Conservation (phyloP, 2,113 vertebrate species). For the Fulmarus glacialis region DNA sequence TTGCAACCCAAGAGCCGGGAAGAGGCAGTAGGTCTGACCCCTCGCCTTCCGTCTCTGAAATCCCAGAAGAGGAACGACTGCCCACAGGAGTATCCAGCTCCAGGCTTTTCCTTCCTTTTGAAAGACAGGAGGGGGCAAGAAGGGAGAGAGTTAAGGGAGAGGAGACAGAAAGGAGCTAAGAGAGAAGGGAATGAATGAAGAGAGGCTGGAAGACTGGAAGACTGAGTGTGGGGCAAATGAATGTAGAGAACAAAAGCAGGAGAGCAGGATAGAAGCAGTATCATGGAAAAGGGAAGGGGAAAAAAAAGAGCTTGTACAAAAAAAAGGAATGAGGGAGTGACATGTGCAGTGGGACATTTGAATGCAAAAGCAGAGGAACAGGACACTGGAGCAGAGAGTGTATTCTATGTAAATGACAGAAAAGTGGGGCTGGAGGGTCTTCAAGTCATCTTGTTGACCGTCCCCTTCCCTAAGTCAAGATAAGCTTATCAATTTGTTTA, state of each 20-base stretch:
- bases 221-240: neutral
- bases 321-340: neutral
- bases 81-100: neutral
- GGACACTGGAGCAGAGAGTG: neutral
- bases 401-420: neutral
- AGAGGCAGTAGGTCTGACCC: neutral
- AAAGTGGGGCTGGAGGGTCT: neutral
- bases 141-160: neutral
- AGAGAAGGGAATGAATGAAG: neutral
- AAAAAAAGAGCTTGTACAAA: accelerated
- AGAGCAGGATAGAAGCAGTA: neutral
- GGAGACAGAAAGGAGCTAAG: neutral
- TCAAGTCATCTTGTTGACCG: neutral
- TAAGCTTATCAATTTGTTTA: neutral
- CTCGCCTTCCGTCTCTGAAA: neutral
- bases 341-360: neutral
- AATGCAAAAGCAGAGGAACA: neutral
- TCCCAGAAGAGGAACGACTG: neutral
- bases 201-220: neutral
- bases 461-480: neutral
- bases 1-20: neutral
- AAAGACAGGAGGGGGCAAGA: neutral
- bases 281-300: neutral
- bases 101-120: neutral
- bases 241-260: neutral